Percentiles rank a stretch among this genome's conserved stretches.
Conservation (phyloP, 2,113 vertebrate genomes). For the Probosciger aterrimus region DNA sequence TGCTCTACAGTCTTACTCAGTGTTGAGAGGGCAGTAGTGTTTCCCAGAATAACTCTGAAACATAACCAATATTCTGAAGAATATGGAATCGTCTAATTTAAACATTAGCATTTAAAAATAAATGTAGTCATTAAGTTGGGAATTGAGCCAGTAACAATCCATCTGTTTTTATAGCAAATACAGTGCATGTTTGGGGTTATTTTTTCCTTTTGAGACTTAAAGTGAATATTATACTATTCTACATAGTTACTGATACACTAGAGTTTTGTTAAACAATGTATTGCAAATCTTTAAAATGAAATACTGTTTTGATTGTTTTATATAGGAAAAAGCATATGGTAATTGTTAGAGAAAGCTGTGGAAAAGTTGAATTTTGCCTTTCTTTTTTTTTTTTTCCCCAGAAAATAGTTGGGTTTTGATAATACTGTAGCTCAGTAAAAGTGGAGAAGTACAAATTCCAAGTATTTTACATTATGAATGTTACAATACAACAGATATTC, state of each 20-base stretch:
- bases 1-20: neutral
- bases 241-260: neutral
- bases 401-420: neutral
- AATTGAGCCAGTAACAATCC: neutral
- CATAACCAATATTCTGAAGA: neutral
- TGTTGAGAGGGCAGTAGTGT: neutral
- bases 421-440: neutral
- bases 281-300: neutral
- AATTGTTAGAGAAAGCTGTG: neutral
- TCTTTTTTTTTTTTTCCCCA: neutral
- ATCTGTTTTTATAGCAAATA: neutral
- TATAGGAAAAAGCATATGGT: neutral
- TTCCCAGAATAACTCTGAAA: neutral
- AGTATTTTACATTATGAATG: neutral
- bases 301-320: neutral
- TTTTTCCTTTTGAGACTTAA: conserved; percentile 14
- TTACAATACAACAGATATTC: neutral
- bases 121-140: neutral
- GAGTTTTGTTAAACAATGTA: neutral
- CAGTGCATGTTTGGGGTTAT: neutral
- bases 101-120: neutral
- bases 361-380: neutral
- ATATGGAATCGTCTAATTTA: neutral
- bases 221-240: neutral
- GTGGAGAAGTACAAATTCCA: neutral